Conservation (phyloP, 2,797 vertebrate species). For the Benthosema pterotum region DNA sequence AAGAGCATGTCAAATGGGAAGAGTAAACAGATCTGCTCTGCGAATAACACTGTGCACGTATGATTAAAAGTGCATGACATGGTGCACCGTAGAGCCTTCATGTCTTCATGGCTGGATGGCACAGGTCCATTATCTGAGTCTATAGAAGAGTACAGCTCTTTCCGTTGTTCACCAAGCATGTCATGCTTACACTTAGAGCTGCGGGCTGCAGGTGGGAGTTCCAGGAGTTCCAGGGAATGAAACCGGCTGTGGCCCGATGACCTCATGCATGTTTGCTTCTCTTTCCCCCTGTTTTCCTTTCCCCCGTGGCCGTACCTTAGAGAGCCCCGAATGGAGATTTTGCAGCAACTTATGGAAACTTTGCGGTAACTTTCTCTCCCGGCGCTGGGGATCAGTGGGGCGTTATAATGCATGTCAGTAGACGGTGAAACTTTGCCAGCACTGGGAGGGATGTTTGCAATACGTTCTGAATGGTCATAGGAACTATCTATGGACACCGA, state of each 20-base stretch:
- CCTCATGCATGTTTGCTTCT: slow-evolving; percentile 2
- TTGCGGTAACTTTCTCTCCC: too few species aligned
- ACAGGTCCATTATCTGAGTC: slow-evolving; percentile 4
- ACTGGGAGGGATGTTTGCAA: too few species aligned
- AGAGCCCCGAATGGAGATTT: too few species aligned
- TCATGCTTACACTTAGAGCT: slow-evolving; percentile 5
- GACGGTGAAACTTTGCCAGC: too few species aligned
- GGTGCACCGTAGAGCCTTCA: background rate
- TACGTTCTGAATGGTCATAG: too few species aligned
- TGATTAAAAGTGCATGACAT: too few species aligned
- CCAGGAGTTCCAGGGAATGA: slow-evolving; percentile 12
- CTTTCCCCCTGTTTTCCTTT: background rate
- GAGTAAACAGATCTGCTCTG: slow-evolving; percentile 27
- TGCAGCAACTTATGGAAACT: too few species aligned
- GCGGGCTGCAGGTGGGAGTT: slow-evolving; percentile 26
- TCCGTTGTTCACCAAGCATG: background rate
- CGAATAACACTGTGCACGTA: slow-evolving; percentile 18
- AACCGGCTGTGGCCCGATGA: background rate
- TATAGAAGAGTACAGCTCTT: background rate
- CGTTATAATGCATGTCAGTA: too few species aligned
- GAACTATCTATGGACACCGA: too few species aligned
- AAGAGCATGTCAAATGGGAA: slow-evolving; percentile 35
- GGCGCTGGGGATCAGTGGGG: too few species aligned
- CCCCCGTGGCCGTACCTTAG: too few species aligned
- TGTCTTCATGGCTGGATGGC: background rate